These are phyloP conservation scores for Lanistes nyassanus DNA, from an alignment of 1,140 invertebrate genomes.

Conservation along the genomic window DNA sequence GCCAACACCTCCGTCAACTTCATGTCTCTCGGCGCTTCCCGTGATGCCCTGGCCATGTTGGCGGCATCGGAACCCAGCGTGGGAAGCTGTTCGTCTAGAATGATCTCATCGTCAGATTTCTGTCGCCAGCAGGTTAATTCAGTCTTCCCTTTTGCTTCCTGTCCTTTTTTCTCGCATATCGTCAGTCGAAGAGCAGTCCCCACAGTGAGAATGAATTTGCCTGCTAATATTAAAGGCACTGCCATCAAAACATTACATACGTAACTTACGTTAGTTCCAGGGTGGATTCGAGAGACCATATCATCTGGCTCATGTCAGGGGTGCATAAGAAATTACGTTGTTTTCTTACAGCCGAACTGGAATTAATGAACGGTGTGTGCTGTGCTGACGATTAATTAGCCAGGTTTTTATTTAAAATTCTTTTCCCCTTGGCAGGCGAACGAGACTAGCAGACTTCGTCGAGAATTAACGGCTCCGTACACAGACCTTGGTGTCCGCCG, in stretches of 20 bases:
- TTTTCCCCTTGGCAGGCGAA: background rate
- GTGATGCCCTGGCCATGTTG: constrained; percentile 17
- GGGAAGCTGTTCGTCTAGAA: background rate
- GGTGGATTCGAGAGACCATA: no score
- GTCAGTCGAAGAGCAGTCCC: no score
- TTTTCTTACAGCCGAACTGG: no score
- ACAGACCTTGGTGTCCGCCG: constrained; percentile 13
- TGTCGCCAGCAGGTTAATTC: constrained; percentile 11
- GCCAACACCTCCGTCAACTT: background rate
- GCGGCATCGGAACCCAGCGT: background rate
- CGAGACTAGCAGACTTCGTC: constrained; percentile 19
- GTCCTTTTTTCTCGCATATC: no score
- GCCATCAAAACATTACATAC: no score
- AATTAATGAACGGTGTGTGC: background rate
- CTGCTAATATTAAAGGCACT: no score
- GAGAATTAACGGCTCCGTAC: constrained; percentile 17
- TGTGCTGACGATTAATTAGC: no score
- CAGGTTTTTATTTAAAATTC: no score
- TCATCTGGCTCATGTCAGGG: no score
- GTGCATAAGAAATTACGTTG: no score
- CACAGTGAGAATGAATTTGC: no score
- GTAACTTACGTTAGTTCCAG: no score
- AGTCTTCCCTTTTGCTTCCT: background rate
- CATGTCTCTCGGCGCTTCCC: background rate
- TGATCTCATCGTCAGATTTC: background rate